Evolutionary conservation across 2,113 vertebrate species (phyloP).

Genomic region (Axis porcinus): DNA sequence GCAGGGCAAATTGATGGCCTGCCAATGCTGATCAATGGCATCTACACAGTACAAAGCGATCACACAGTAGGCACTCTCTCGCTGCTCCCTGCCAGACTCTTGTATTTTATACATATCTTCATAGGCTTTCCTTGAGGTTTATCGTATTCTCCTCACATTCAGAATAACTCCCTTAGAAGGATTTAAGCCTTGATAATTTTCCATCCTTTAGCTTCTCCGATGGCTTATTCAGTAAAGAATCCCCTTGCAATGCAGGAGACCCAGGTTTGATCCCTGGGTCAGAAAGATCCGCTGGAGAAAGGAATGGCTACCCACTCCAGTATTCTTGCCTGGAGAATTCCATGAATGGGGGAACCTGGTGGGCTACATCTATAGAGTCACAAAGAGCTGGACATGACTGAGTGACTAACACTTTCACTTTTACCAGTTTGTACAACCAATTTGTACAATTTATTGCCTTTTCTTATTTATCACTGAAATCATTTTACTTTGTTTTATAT

Average conservation of each 20-base stretch:
- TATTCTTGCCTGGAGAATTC: background rate
- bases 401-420: background rate
- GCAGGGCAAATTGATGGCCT: background rate
- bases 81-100: background rate
- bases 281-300: background rate
- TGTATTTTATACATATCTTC: background rate
- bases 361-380: background rate
- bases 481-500: background rate
- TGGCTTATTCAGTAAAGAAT: background rate
- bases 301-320: background rate
- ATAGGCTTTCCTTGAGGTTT: background rate
- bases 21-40: fast-evolving
- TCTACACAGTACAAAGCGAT: background rate
- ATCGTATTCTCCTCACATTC: background rate
- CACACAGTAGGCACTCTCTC: fast-evolving
- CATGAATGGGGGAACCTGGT: background rate
- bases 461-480: background rate
- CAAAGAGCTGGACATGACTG: background rate
- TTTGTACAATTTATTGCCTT: background rate
- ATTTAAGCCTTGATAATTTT: background rate
- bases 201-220: background rate
- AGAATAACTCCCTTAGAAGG: background rate
- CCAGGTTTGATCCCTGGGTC: background rate
- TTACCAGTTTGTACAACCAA: background rate
- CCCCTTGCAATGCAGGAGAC: background rate